These are phyloP conservation scores for Eupeodes luniger DNA, from an alignment of 2,888 invertebrate genomes.

Conservation along the genomic window DNA sequence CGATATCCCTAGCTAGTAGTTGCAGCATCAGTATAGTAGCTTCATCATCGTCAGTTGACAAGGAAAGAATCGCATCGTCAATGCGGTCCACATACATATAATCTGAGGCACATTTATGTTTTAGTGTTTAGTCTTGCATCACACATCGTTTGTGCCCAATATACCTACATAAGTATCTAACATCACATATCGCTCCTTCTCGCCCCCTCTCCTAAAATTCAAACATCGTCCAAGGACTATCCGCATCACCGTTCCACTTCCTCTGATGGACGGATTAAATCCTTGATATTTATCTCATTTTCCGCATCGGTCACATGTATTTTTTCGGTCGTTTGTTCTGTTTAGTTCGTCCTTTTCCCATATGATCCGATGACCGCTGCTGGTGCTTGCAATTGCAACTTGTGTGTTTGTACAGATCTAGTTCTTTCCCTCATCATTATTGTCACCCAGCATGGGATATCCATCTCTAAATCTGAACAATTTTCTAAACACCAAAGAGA, in stretches of 20 bases:
- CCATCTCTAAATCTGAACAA: constrained; percentile 68
- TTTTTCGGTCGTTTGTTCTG: constrained; percentile 34
- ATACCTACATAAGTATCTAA: not conserved
- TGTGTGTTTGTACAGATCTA: constrained; percentile 12
- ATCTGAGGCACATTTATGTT: constrained; percentile 17
- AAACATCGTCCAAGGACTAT: constrained; percentile 68
- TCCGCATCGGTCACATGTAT: constrained; percentile 70
- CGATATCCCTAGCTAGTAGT: constrained; percentile 40
- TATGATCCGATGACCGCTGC: constrained; percentile 37
- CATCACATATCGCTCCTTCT: constrained; percentile 1
- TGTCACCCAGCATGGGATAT: constrained; percentile 44
- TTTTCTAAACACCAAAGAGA: constrained; percentile 66
- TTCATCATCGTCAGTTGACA: constrained; percentile 69
- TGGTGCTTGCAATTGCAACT: constrained; percentile 38
- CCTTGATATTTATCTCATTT: constrained; percentile 76
- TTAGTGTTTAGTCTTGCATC: constrained; percentile 49
- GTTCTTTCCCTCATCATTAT: constrained; percentile 58
- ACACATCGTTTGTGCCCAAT: not conserved
- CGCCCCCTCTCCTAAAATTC: constrained; percentile 17
- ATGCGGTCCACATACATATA: constrained; percentile 58
- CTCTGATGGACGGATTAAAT: constrained; percentile 61
- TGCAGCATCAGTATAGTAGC: constrained; percentile 11
- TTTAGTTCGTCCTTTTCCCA: constrained; percentile 20
- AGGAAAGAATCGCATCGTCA: constrained; percentile 68
- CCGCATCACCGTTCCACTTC: constrained; percentile 60